These are phyloP conservation scores for Doris montereyensis DNA, from an alignment of 2,888 invertebrate genomes.

Conservation along the genomic window DNA sequence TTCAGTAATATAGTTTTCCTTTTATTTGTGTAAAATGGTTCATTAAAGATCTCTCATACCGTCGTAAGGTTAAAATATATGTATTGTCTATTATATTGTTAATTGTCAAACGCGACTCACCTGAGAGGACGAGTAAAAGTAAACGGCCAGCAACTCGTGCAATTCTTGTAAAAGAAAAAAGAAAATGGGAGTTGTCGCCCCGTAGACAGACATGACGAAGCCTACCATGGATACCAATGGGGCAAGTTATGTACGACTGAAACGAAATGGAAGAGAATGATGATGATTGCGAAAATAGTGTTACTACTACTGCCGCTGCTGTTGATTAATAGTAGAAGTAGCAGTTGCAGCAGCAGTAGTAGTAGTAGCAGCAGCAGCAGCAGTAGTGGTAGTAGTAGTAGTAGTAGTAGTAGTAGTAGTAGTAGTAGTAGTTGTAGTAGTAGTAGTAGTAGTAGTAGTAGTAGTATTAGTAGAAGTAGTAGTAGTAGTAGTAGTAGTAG, in stretches of 20 bases:
- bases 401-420: constrained; percentile 17
- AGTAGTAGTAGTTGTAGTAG: constrained; percentile 16
- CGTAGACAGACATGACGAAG: constrained; percentile 61
- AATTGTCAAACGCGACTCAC: too few relatives aligned
- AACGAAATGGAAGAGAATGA: background rate
- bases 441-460: constrained; percentile 13
- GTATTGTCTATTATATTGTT: too few relatives aligned
- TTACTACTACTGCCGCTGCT: background rate
- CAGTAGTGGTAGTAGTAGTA: constrained; percentile 12
- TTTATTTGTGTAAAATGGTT: too few relatives aligned
- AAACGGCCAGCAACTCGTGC: constrained; percentile 55
- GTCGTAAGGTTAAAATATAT: too few relatives aligned
- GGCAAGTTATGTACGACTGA: constrained; percentile 61
- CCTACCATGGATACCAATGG: constrained; percentile 61
- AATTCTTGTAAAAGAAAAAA: constrained; percentile 51
- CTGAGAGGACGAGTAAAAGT: constrained; percentile 53
- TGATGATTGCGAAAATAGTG: constrained; percentile 3
- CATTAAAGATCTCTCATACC: too few relatives aligned
- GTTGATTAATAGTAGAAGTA: background rate
- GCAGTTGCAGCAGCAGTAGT: constrained; percentile 3
- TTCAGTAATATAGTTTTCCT: too few relatives aligned
- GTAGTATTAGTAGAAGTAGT: constrained; percentile 13
- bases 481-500: constrained; percentile 20
- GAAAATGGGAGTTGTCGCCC: constrained; percentile 54
- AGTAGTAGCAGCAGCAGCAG: constrained; percentile 9